phyloP scores from a whole-genome alignment of 2,797 vertebrate genomes.

The Mareca strepera region DNA sequence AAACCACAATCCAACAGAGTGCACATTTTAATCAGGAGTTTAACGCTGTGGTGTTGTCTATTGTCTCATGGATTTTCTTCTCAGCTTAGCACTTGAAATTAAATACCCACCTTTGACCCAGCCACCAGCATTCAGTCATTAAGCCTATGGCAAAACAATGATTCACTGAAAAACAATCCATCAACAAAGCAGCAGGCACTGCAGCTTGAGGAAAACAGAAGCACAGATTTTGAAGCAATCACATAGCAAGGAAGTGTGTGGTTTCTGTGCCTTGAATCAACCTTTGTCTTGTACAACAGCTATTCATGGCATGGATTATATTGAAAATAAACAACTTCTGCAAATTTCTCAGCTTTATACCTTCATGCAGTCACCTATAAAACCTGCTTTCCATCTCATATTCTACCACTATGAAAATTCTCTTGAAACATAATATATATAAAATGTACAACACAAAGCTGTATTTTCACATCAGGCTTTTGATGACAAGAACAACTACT shows the following conservation, averaged over 20 bases:
- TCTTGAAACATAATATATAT: not conserved
- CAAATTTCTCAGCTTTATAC: not conserved
- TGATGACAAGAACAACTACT: slow-evolving; percentile 64
- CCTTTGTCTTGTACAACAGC: not conserved
- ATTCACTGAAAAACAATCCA: not conserved
- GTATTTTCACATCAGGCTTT: slow-evolving; percentile 62
- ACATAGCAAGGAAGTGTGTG: not conserved
- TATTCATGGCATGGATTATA: not conserved
- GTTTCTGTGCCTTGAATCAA: not conserved
- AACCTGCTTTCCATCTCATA: not conserved
- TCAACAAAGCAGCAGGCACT: not conserved
- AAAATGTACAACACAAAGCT: slow-evolving; percentile 34
- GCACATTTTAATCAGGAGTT: not conserved
- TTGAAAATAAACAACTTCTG: not conserved
- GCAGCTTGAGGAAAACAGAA: not conserved
- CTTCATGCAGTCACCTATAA: not conserved
- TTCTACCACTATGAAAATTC: not conserved
- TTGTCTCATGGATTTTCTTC: not conserved
- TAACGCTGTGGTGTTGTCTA: not conserved
- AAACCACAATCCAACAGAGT: rapidly evolving
- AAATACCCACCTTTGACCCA: not conserved
- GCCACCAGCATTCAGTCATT: not conserved
- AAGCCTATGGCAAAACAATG: not conserved
- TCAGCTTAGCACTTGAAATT: slow-evolving; percentile 9
- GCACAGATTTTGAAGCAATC: not conserved